Base-by-base conservation (phyloP, 2,113 vertebrate species). In the Isichthys henryi region DNA sequence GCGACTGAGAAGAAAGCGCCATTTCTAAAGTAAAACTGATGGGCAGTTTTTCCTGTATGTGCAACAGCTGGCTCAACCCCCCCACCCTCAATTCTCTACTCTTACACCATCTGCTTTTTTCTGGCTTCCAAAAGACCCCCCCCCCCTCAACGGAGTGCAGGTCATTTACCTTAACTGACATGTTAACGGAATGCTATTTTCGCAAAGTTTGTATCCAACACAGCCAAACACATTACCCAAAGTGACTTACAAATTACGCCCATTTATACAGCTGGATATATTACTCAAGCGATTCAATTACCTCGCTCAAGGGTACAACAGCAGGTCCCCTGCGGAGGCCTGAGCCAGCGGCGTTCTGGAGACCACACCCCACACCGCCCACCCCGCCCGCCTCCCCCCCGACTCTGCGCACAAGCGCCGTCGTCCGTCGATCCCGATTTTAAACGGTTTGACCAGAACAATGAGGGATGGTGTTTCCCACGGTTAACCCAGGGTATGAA, bases 231-330 rank as follows among this genome's bases (percentile, higher is more conserved):
- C 74, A 77, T 77, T 85, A 43, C 23, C 82, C 82, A 85, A 45
- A 85, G 45, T 27, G 46, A 85, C 80, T 83, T 83, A 46, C 80
- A 83, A 83, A 48, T 85, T 49, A 85, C 46, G 43, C 39, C 39
- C 74, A 77, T 77, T 77, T 77, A 77, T 77, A 43, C 74, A 77
- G 74, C 74, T 77, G 74, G 74, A 77, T 77, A 39, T 77, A 77
- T 77, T 77, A 77, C 74, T 43, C 31, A 39, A 77, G 74, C 35
- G 35, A 77, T 77, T 43, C 74, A 43, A 39, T 35, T 77, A 77
- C 31, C 74, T 77, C 3, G 74, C 74, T 77, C 74, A 77, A 77
- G 74, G 74, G 74, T 77, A 77, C 74, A 77, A 77, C 31, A 77
- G 74, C 74, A 77, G 35, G 0, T 77, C 27, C 27, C 74, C 74